These are phyloP conservation scores for Platygyra sinensis DNA, from an alignment of 64 coral and sea anemone genomes.

Conservation along the genomic window DNA sequence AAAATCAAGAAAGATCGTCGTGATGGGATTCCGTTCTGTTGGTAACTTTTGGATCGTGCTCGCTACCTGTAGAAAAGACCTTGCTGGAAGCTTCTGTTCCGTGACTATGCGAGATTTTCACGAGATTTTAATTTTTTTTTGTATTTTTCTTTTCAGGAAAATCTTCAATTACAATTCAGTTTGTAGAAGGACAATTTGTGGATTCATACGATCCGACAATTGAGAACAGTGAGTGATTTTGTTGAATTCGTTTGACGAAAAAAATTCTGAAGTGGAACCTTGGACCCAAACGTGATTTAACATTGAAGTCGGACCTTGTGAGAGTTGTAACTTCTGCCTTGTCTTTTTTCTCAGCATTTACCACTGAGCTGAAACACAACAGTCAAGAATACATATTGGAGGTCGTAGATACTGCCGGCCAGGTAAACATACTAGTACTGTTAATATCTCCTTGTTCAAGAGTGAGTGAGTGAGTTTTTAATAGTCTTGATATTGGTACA, in stretches of 20 bases:
- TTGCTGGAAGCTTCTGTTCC: background rate
- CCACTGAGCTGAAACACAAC: conserved; percentile 83
- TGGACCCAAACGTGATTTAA: too few relatives aligned
- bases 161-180: conserved; percentile 98
- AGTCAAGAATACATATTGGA: conserved; percentile 95
- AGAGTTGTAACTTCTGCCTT: background rate
- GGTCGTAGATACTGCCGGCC: conserved; percentile 95
- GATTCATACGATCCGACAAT: conserved; percentile 99
- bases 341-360: conserved; percentile 75
- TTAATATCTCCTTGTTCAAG: background rate
- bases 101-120: background rate
- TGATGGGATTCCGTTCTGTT: conserved; percentile 98
- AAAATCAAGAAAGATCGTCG: conserved; percentile 96
- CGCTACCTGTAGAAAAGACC: background rate
- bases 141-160: conserved; percentile 75
- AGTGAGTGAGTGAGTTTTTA: background rate
- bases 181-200: conserved; percentile 98
- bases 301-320: background rate
- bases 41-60: conserved; percentile 57
- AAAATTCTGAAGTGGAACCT: too few relatives aligned
- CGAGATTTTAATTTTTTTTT: background rate
- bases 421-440: conserved; percentile 71
- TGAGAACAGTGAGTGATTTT: conserved; percentile 90
- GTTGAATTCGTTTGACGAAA: background rate
- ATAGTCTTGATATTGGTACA: background rate